phyloP scores from a whole-genome alignment of 2,888 invertebrate genomes.

The Eupithecia abbreviata region DNA sequence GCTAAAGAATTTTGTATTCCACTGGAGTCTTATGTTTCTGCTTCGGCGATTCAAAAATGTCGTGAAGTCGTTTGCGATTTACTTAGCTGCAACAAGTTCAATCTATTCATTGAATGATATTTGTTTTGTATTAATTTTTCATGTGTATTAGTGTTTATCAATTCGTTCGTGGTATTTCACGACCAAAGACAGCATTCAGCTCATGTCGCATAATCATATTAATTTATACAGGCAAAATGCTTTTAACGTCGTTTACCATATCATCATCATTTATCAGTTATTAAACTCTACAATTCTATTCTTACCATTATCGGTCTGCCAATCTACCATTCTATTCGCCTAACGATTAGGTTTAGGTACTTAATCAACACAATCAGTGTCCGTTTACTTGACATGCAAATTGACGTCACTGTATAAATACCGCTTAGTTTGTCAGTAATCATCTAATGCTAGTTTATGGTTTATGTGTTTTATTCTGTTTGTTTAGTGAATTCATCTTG shows the following conservation, averaged over 20 bases:
- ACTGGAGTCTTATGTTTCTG: not conserved
- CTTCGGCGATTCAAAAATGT: not conserved
- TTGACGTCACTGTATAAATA: slow-evolving; percentile 42
- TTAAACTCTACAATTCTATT: slow-evolving; percentile 11
- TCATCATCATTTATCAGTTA: not conserved
- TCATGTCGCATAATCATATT: not conserved
- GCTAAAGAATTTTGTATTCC: slow-evolving; percentile 6
- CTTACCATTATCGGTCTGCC: slow-evolving; percentile 28
- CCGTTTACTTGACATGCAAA: slow-evolving; percentile 40
- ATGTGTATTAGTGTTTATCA: not conserved
- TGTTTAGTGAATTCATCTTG: slow-evolving; percentile 11
- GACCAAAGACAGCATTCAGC: not conserved
- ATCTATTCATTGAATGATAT: not conserved
- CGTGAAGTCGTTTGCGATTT: not conserved
- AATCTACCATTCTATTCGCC: slow-evolving; percentile 26
- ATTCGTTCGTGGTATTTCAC: not conserved
- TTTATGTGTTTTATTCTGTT: slow-evolving; percentile 24
- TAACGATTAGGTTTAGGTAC: slow-evolving; percentile 35
- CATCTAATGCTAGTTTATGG: slow-evolving; percentile 20
- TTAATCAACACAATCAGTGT: slow-evolving; percentile 43
- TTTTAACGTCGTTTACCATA: not conserved
- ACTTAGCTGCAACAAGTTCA: not conserved
- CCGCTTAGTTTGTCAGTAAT: slow-evolving; percentile 18
- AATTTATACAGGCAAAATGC: not conserved
- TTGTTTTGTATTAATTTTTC: not conserved